phyloP scores from a whole-genome alignment of 2,113 vertebrate species.

The Mus musculus region GRCm39 chr16:7405501-7406000 shows the following conservation, averaged over 20 bases:
- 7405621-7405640: not conserved
- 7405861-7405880: not conserved
- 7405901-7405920: not conserved
- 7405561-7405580: not conserved
- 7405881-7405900: accelerated
- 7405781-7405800: not conserved
- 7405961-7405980: not conserved
- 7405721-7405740: not conserved
- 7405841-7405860: not conserved
- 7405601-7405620: not conserved
- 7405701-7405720: not conserved
- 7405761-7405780: not conserved
- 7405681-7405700: no score
- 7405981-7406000: not conserved
- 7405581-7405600: not conserved
- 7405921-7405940: not conserved
- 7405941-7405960: not conserved
- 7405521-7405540: not conserved
- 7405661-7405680: not conserved
- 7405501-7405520: not conserved
- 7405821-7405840: not conserved
- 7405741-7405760: not conserved
- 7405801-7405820: not conserved
- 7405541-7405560: not conserved
- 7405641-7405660: not conserved